Evolutionary conservation across 37 sponge, comb jelly and placozoan species (phyloP).

Genomic region (Amphimedon queenslandica): DNA sequence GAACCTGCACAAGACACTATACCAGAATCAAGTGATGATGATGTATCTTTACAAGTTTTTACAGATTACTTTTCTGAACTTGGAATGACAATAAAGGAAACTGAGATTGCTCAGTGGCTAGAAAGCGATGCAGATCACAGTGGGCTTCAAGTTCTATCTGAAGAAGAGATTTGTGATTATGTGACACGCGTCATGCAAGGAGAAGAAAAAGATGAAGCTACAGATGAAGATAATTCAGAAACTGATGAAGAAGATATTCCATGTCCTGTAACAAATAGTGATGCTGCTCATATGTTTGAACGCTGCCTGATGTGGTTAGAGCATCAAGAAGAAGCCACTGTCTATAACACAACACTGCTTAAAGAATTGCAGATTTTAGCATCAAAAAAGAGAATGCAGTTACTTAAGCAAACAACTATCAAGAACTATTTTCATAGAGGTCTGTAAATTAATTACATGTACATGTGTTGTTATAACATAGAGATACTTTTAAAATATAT

Average conservation of each 20-base stretch:
- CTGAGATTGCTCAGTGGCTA: background rate
- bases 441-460: too few relatives aligned
- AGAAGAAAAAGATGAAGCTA: background rate
- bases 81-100: background rate
- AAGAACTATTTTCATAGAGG: too few relatives aligned
- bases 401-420: too few relatives aligned
- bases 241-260: too few relatives aligned
- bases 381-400: background rate
- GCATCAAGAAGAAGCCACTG: slow-evolving; percentile 22
- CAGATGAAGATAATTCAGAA: slow-evolving; percentile 4
- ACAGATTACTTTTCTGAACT: background rate
- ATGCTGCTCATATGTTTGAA: slow-evolving; percentile 19
- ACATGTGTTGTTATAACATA: too few relatives aligned
- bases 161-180: slow-evolving; percentile 21
- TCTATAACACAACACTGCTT: background rate
- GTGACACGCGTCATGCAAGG: background rate
- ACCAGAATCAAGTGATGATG: background rate
- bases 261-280: slow-evolving; percentile 14
- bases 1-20: background rate
- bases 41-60: background rate
- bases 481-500: too few relatives aligned
- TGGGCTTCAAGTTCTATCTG: slow-evolving; percentile 2
- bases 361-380: background rate
- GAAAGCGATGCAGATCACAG: background rate
- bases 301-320: slow-evolving; percentile 20